A percentile compares a stretch with the other conserved stretches of the same genome.
These are phyloP conservation scores for Cyanoramphus novaezelandiae DNA, from an alignment of 2,113 vertebrate species.

Conservation along the genomic window DNA sequence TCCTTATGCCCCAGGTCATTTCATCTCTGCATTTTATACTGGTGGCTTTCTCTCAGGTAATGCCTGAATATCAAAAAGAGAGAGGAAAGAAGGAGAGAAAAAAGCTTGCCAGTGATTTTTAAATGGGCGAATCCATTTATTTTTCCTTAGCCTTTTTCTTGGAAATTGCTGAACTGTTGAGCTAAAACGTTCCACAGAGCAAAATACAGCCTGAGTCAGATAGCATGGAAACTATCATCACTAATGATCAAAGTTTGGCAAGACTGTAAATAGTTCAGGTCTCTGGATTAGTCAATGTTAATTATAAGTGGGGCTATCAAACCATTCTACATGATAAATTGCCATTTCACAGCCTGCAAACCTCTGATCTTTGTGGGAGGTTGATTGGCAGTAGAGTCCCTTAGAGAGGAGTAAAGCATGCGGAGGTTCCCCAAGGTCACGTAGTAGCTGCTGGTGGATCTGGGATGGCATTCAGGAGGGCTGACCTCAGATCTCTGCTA, in stretches of 20 bases:
- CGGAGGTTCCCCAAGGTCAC: not conserved
- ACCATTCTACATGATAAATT: not conserved
- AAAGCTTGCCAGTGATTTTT: not conserved
- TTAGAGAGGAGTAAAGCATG: not conserved
- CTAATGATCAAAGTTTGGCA: slow-evolving; percentile 1
- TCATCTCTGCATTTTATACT: not conserved
- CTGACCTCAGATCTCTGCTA: not conserved
- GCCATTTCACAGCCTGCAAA: not conserved
- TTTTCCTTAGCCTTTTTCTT: slow-evolving; percentile 13
- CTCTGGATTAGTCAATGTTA: slow-evolving; percentile 11
- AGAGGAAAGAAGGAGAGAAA: not conserved
- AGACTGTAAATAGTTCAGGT: not conserved
- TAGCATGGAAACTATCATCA: slow-evolving; percentile 22
- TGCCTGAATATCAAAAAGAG: not conserved
- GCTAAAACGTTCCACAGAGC: not conserved
- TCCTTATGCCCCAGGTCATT: not conserved
- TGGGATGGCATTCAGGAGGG: not conserved
- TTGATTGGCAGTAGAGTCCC: not conserved
- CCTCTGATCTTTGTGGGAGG: not conserved
- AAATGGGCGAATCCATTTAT: not conserved
- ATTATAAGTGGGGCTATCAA: not conserved
- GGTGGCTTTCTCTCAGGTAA: not conserved
- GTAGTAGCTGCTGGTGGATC: not conserved
- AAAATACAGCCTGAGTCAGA: slow-evolving; percentile 37
- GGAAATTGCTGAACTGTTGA: slow-evolving; percentile 25